Percentiles rank a stretch among this genome's conserved stretches.
These are phyloP conservation scores for Ceyx melanurus DNA, from an alignment of 2,113 vertebrate genomes.

Conservation along the genomic window DNA sequence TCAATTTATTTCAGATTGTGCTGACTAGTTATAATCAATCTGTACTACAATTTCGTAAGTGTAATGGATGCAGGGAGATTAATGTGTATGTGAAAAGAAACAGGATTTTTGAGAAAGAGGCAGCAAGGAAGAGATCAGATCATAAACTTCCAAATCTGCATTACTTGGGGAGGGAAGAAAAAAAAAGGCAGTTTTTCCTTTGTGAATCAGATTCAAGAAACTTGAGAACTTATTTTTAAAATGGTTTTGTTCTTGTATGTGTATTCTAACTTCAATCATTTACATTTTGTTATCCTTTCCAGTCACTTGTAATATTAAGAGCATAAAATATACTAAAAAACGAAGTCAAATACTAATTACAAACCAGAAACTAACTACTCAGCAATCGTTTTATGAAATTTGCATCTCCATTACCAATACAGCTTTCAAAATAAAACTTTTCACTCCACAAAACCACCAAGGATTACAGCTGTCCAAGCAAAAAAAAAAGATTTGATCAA, in stretches of 20 bases:
- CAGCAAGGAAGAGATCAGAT: rapidly evolving
- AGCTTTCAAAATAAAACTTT: not conserved
- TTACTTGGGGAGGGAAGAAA: not conserved
- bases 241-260: not conserved
- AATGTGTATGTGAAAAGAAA: not conserved
- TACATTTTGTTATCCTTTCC: not conserved
- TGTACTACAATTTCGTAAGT: not conserved
- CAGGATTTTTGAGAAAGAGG: not conserved
- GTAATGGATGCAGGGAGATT: not conserved
- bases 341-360: not conserved
- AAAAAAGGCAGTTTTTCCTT: not conserved
- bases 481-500: not conserved
- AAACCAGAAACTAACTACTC: not conserved
- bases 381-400: not conserved
- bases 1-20: not conserved
- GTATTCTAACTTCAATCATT: not conserved
- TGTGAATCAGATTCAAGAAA: not conserved
- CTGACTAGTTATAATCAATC: not conserved
- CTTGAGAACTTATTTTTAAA: not conserved
- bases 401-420: not conserved
- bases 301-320: not conserved
- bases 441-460: not conserved
- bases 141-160: not conserved
- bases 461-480: not conserved
- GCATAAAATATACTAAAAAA: not conserved